A percentile compares a stretch with the other conserved stretches of the same genome.
Evolutionary conservation across 2,113 vertebrate species (phyloP).

Genomic region (Caranx ignobilis): DNA sequence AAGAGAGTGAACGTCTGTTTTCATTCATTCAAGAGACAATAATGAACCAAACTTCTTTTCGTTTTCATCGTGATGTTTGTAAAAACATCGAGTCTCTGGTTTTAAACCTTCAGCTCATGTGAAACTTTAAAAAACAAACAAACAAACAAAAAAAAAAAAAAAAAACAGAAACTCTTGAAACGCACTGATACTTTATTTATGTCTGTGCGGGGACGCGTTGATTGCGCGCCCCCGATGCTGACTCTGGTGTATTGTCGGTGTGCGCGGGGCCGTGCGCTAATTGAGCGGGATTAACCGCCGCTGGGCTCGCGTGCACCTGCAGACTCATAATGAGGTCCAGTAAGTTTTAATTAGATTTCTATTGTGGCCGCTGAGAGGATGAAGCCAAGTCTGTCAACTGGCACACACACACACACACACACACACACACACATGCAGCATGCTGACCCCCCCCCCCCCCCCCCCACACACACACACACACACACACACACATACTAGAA

Average conservation of each 20-base stretch:
- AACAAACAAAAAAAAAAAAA: too few species aligned
- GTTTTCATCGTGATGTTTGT: too few species aligned
- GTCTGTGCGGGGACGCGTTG: background rate
- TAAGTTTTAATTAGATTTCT: slow-evolving; percentile 60
- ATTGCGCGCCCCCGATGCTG: slow-evolving; percentile 26
- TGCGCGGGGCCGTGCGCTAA: slow-evolving; percentile 72
- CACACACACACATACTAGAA: too few species aligned
- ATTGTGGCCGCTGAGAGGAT: slow-evolving; percentile 42
- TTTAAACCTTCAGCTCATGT: too few species aligned
- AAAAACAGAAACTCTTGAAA: too few species aligned
- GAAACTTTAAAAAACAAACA: too few species aligned
- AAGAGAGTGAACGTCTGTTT: too few species aligned
- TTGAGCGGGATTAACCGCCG: slow-evolving; percentile 68
- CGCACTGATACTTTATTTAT: background rate
- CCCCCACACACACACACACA: too few species aligned
- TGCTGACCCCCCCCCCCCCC: too few species aligned
- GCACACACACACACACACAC: background rate
- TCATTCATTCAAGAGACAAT: too few species aligned
- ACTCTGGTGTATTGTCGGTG: slow-evolving; percentile 66
- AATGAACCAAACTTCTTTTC: too few species aligned
- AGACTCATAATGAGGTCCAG: slow-evolving; percentile 72
- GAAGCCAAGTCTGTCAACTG: slow-evolving; percentile 45
- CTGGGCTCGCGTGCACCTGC: slow-evolving; percentile 73
- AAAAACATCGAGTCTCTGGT: too few species aligned
- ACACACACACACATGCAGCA: background rate